Base-by-base conservation (phyloP, 1,140 invertebrate genomes). In the Monomorium pharaonis region DNA sequence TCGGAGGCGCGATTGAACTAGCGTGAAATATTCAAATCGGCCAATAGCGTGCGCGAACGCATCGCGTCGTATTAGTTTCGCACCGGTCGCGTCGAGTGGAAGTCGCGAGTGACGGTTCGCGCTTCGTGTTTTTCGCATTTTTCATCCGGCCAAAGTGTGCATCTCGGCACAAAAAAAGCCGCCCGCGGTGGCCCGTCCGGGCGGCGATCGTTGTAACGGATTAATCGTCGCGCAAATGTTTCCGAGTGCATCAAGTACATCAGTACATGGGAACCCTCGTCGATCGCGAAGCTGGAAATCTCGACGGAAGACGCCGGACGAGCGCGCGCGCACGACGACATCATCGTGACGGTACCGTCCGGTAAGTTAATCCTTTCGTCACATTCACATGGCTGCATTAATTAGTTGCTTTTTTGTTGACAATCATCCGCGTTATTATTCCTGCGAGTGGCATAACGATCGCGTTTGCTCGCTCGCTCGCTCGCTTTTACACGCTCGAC, bases 161-260 rank as follows among this genome's bases (percentile, higher is more conserved):
- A 58, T 72, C 18, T 37, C 27, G 24, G 51, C 24, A 44, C n/a
- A n/a, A n/a, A n/a, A 72, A 81, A 81, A 72, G 42, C 24, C 37
- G n/a, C 30, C n/a, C 33, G 63, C 16, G 33, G 24, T 72, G 14
- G 24, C 24, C 18, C 27, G 63, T 18, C 21, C 18, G 51, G 14
- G n/a, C 14, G 24, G 27, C 14, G 37, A 83, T 83, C 67, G 18
- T 42, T 70, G 37, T 81, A 72, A 56, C 65, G 14, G 65, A 70
- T 81, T 81, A 56, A 81, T 81, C 65, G 78, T 56, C 24, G 12
- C 18, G n/a, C n/a, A n/a, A n/a, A n/a, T n/a, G n/a, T 37, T 30
- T 27, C 18, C 18, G 51, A 27, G 24, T n/a, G 44, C 51, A 33
- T 81, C 65, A 14, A 56, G 65, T n/a, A n/a, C n/a, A n/a, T n/a